phyloP scores from a whole-genome alignment of 2,888 invertebrate species.

The Agrochola lota region DNA sequence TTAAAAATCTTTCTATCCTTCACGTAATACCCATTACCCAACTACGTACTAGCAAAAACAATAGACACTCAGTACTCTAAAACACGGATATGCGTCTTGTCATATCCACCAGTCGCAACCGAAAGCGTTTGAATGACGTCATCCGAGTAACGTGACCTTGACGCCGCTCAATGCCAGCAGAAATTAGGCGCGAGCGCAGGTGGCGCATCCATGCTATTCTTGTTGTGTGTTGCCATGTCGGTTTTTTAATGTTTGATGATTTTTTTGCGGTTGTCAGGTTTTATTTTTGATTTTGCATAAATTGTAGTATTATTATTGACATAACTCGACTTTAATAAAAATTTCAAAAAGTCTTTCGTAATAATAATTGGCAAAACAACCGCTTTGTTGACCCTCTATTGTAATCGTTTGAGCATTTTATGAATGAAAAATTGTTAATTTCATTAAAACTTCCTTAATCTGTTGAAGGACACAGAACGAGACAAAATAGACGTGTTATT shows the following conservation, averaged over 20 bases:
- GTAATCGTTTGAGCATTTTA: neutral
- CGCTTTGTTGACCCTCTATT: neutral
- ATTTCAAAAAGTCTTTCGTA: neutral
- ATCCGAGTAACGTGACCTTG: constrained; percentile 84
- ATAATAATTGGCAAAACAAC: neutral
- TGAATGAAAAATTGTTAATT: neutral
- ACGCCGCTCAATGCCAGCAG: constrained; percentile 85
- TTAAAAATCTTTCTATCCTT: neutral
- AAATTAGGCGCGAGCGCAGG: constrained; percentile 79
- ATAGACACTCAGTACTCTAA: constrained; percentile 26
- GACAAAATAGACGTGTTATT: neutral
- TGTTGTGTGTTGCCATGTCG: constrained; percentile 72
- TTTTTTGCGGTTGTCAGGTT: neutral
- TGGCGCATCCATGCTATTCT: constrained; percentile 76
- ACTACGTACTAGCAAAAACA: constrained; percentile 32
- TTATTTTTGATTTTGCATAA: neutral
- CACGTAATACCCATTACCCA: neutral
- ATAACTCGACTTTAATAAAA: neutral
- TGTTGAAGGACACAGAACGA: neutral
- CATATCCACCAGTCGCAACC: constrained; percentile 65
- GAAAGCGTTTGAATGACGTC: constrained; percentile 81
- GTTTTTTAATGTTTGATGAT: constrained; percentile 7
- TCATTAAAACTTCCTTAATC: neutral
- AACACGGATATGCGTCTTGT: constrained; percentile 75
- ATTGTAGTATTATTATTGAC: neutral